Base-by-base conservation (phyloP, 2,797 vertebrate species). In the Orestias chungarensis region DNA sequence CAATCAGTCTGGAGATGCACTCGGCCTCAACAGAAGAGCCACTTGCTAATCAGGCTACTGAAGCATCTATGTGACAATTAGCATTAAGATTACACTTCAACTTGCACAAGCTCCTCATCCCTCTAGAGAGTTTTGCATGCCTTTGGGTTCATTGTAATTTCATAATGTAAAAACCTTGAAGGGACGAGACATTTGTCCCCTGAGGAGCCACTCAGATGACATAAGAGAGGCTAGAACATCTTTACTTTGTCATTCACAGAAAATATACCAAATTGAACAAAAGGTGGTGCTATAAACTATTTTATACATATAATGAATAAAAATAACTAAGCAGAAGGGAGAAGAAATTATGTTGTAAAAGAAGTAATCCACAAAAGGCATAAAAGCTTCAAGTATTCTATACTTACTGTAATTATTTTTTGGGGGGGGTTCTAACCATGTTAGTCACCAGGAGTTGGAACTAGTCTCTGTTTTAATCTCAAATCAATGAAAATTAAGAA, bases 1-100 rank as follows among this genome's bases (percentile, higher is more conserved):
- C 83, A 91, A 88, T 87, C 86, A 87, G 82, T 57, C 75, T 70
- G 73, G 82, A 75, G 80, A 81, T 38, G 33, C 74, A 84, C 82
- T 82, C 59, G 4, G 57, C 81, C 78, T 81, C 67, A 80, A 85
- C 85, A 91, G 72, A 78, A 84, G 81, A 68, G 74, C 79, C 65
- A 31, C 73, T 74, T 79, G 66, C 78, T 83, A 90, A 93, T 89
- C 88, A 92, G 57, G 73, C 70, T 73, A 70, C 71, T 27, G 61
- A 66, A 84, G 78, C 65, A 38, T 73, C 73, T 74, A 57, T 75
- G 70, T 73, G 74, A 75, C 81, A 83, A 85, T 90, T 87, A 85
- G 31, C 55, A 82, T 78, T 76, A 75, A 71, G 62, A 86, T 81
- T 78, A 69, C 73, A 77, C 82, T 82, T 75, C 55, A 78, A 17